A percentile compares a stretch with the other conserved stretches of the same genome.
These are phyloP conservation scores for Lymantria dispar DNA, from an alignment of 2,888 invertebrate species.

Conservation along the genomic window DNA sequence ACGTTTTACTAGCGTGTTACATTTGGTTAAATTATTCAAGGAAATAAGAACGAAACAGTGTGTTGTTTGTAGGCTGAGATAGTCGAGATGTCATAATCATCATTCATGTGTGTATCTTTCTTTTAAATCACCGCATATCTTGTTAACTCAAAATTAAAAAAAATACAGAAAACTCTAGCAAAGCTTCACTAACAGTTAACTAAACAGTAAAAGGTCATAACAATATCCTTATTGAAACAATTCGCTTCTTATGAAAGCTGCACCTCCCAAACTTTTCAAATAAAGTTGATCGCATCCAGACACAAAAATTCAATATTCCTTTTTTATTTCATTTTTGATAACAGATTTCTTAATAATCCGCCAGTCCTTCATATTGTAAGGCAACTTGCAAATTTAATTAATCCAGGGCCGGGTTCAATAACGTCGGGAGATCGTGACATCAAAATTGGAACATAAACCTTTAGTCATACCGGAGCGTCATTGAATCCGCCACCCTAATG, in stretches of 20 bases:
- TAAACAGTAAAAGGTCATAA: background rate
- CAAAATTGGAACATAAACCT: constrained; percentile 48
- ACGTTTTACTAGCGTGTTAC: too few species aligned
- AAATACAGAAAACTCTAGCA: too few species aligned
- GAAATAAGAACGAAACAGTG: too few species aligned
- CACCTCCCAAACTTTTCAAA: constrained; percentile 11
- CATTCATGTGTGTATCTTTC: too few species aligned
- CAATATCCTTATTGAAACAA: background rate
- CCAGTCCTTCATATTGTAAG: constrained; percentile 38
- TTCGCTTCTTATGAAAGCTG: background rate
- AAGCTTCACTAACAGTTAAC: too few species aligned
- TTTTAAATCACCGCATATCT: too few species aligned
- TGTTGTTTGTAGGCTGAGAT: too few species aligned
- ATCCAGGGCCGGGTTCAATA: constrained; percentile 51
- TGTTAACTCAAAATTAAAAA: too few species aligned
- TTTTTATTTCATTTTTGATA: constrained; percentile 32
- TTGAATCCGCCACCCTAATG: constrained; percentile 37
- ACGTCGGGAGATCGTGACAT: constrained; percentile 41
- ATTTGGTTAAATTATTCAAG: too few species aligned
- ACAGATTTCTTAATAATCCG: constrained; percentile 45
- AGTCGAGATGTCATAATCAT: too few species aligned
- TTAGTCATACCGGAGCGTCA: constrained; percentile 38
- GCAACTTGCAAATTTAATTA: constrained; percentile 60
- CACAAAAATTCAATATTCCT: constrained; percentile 16
- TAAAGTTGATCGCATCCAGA: constrained; percentile 10